Percentiles rank a stretch among this genome's conserved stretches.
phyloP scores from a whole-genome alignment of 2,113 vertebrate genomes.

The Glareola pratincola region DNA sequence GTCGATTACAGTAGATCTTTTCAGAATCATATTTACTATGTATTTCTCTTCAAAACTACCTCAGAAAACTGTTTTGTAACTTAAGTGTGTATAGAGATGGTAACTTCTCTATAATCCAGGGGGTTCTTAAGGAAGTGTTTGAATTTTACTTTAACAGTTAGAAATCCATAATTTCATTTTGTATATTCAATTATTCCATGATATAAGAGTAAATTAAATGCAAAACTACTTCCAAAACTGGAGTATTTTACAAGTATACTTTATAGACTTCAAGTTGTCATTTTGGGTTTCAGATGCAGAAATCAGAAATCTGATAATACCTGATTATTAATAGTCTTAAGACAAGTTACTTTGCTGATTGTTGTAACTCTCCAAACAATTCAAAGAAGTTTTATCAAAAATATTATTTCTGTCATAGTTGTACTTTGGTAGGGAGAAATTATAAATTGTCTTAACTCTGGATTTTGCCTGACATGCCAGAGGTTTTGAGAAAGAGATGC shows the following conservation, averaged over 20 bases:
- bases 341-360: not conserved
- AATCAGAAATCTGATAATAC: not conserved
- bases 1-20: not conserved
- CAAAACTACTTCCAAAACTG: not conserved
- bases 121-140: not conserved
- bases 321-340: not conserved
- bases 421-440: not conserved
- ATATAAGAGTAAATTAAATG: not conserved
- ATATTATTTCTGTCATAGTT: not conserved
- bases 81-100: not conserved
- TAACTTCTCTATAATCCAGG: not conserved
- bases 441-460: not conserved
- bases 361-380: not conserved
- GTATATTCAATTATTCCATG: not conserved
- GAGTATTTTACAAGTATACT: not conserved
- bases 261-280: not conserved
- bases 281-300: not conserved
- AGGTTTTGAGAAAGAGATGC: not conserved
- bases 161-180: constrained; percentile 55
- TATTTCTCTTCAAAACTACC: not conserved
- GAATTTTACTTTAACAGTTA: constrained; percentile 40
- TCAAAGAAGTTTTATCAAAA: not conserved
- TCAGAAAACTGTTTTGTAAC: not conserved
- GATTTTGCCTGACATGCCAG: not conserved
- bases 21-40: not conserved